Percentiles rank a stretch among this genome's conserved stretches.
Evolutionary conservation across 2,888 invertebrate genomes (phyloP).

Genomic region (Drosophila yooni): DNA sequence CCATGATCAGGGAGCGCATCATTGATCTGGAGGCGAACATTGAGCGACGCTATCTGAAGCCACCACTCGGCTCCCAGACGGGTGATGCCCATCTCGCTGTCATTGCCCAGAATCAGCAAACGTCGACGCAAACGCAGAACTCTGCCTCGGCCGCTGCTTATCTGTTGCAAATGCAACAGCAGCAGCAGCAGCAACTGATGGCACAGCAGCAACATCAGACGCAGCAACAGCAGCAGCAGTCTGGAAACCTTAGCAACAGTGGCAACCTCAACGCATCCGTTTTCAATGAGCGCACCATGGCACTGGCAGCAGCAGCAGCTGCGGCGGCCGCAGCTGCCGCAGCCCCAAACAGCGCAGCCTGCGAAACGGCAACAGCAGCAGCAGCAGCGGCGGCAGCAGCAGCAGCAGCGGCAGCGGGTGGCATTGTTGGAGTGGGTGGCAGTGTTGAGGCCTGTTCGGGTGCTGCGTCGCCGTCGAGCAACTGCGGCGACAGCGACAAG

Average conservation of each 20-base stretch:
- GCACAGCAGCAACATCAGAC: slow-evolving; percentile 77
- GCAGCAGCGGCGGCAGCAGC: slow-evolving; percentile 20
- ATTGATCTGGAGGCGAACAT: slow-evolving; percentile 94
- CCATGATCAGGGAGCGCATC: slow-evolving; percentile 88
- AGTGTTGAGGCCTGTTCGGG: slow-evolving; percentile 76
- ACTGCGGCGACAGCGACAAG: slow-evolving; percentile 84
- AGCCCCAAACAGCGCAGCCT: slow-evolving; percentile 26
- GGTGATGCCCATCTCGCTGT: slow-evolving; percentile 88
- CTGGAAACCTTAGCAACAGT: slow-evolving; percentile 63
- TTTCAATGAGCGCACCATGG: slow-evolving; percentile 82
- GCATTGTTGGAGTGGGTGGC: slow-evolving; percentile 39
- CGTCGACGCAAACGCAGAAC: slow-evolving; percentile 83
- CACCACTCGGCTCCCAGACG: slow-evolving; percentile 89
- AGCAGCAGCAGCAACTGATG: slow-evolving; percentile 71
- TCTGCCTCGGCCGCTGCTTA: slow-evolving; percentile 84
- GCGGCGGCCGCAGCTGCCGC: slow-evolving; percentile 55
- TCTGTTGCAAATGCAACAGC: slow-evolving; percentile 81
- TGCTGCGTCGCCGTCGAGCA: slow-evolving; percentile 83
- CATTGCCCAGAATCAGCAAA: slow-evolving; percentile 86
- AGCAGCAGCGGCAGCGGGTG: slow-evolving; percentile 16
- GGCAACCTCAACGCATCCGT: slow-evolving; percentile 73
- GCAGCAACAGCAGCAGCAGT: slow-evolving; percentile 67
- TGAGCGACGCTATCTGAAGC: slow-evolving; percentile 96
- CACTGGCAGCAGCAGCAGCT: slow-evolving; percentile 77
- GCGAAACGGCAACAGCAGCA: slow-evolving; percentile 39